Evolutionary conservation across 2,797 vertebrate species (phyloP).

Genomic region (Chloroceryle amazona): DNA sequence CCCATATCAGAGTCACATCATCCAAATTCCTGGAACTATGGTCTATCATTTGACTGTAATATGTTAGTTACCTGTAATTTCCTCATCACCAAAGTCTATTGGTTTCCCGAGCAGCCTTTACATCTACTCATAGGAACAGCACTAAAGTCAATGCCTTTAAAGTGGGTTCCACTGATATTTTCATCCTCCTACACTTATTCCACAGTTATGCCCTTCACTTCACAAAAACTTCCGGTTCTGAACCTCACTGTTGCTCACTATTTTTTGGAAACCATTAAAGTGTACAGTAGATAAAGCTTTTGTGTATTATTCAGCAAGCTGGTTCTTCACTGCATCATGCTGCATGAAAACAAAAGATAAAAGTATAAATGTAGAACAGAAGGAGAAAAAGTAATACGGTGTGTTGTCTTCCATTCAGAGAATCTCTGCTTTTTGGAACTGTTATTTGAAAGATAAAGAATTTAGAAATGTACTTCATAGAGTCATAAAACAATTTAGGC

Average conservation of each 20-base stretch:
- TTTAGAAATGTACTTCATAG: not conserved
- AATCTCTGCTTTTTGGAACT: not conserved
- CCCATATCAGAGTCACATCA: not conserved
- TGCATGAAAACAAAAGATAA: not conserved
- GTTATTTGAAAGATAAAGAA: not conserved
- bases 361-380: not conserved
- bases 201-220: not conserved
- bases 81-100: fast-evolving
- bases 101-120: not conserved
- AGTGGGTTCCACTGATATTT: not conserved
- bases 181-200: not conserved
- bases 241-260: not conserved
- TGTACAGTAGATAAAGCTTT: not conserved
- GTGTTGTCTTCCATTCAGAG: not conserved
- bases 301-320: not conserved
- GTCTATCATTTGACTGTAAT: too few species aligned
- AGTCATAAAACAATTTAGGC: not conserved
- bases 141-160: not conserved
- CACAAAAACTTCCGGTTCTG: not conserved
- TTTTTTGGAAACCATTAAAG: not conserved
- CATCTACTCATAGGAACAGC: not conserved
- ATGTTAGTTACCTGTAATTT: not conserved
- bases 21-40: not conserved
- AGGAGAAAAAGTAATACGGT: not conserved
- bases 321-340: not conserved